phyloP scores from a whole-genome alignment of 2,797 vertebrate species.

The Myotis pilosus region DNA sequence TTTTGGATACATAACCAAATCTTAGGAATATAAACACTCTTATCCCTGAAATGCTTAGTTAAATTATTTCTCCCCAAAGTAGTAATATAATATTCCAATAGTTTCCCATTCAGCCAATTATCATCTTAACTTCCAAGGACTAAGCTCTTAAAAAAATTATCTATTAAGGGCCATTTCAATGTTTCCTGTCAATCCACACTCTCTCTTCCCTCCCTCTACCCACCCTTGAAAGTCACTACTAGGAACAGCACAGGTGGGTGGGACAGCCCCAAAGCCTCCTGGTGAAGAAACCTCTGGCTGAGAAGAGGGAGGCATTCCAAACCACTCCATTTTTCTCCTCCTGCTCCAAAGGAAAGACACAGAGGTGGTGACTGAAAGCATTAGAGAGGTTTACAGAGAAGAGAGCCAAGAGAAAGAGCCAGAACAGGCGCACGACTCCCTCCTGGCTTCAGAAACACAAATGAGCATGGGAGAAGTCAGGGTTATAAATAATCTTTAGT shows the following conservation, averaged over 20 bases:
- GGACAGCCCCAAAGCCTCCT: not conserved
- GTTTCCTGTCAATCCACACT: not conserved
- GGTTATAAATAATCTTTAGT: slow-evolving; percentile 13
- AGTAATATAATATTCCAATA: not conserved
- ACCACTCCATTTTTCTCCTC: not conserved
- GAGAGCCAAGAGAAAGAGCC: slow-evolving; percentile 22
- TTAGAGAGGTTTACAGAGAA: not conserved
- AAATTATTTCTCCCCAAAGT: not conserved
- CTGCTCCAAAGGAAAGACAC: not conserved
- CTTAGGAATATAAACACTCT: not conserved
- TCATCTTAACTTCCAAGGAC: not conserved
- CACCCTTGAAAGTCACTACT: not conserved
- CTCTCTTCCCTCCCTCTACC: not conserved
- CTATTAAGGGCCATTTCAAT: not conserved
- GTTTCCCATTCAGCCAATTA: not conserved
- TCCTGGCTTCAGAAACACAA: slow-evolving; percentile 39
- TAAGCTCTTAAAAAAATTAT: not conserved
- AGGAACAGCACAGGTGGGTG: not conserved
- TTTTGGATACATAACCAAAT: not conserved
- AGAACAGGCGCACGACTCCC: not conserved
- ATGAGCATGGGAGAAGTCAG: not conserved
- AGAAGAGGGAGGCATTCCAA: not conserved
- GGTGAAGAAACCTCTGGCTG: not conserved
- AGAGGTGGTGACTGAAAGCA: not conserved
- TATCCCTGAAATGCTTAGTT: not conserved